A percentile compares a stretch with the other conserved stretches of the same genome.
phyloP scores from a whole-genome alignment of 2,113 vertebrate species.

The Equus quagga region DNA sequence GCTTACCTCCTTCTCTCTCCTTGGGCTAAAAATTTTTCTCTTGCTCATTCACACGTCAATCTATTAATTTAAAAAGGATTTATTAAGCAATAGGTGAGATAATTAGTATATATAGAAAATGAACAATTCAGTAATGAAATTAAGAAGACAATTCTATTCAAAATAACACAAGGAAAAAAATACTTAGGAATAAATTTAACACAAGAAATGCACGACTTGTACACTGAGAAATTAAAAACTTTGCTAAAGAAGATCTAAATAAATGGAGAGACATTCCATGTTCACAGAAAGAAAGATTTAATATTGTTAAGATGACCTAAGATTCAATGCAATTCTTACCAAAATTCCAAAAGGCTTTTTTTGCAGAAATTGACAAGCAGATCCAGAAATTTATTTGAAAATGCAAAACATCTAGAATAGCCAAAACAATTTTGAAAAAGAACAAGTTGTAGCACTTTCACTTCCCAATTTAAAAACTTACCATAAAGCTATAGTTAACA shows the following conservation, averaged over 20 bases:
- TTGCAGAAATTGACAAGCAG: background rate
- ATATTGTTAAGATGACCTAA: background rate
- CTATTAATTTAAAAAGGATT: conserved; percentile 39
- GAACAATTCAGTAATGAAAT: conserved; percentile 25
- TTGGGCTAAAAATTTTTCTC: conserved; percentile 26
- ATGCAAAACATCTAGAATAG: background rate
- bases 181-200: background rate
- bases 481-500: background rate
- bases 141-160: conserved; percentile 24
- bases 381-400: conserved; percentile 38
- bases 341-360: background rate
- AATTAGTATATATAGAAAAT: background rate
- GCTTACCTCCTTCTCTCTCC: background rate
- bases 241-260: conserved; percentile 18
- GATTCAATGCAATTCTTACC: conserved; percentile 25
- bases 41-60: conserved; percentile 47
- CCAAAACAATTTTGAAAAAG: conserved; percentile 37
- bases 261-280: background rate
- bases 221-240: background rate
- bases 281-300: background rate
- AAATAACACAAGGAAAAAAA: conserved; percentile 45
- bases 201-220: background rate
- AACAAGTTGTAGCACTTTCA: conserved; percentile 18
- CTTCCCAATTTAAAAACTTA: background rate
- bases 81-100: background rate